These are phyloP conservation scores for Phaenicophaeus curvirostris DNA, from an alignment of 2,797 vertebrate species.

Conservation along the genomic window DNA sequence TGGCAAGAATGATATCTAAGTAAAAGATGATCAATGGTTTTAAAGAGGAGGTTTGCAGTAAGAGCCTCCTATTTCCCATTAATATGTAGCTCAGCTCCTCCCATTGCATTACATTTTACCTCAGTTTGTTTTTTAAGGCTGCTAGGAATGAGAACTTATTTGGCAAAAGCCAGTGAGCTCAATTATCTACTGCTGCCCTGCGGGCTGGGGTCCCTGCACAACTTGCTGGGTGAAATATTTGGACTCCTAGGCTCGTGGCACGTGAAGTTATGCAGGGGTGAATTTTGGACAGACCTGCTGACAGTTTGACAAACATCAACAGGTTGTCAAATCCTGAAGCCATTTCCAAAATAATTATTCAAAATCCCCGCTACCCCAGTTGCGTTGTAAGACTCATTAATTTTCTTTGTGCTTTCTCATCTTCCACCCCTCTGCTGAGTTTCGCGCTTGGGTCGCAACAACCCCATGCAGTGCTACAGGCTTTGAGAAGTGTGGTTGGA, in stretches of 20 bases:
- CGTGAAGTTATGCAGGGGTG: background rate
- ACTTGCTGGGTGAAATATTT: rapidly evolving
- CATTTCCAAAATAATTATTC: background rate
- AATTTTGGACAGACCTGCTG: background rate
- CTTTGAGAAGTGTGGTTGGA: too few species aligned
- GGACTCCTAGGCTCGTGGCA: background rate
- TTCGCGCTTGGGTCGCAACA: too few species aligned
- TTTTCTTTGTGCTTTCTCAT: background rate
- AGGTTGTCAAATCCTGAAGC: background rate
- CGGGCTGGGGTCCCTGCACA: rapidly evolving
- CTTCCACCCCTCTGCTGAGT: background rate
- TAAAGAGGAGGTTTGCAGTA: background rate
- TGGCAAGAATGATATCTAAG: background rate
- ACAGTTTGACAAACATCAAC: background rate
- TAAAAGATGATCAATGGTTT: background rate
- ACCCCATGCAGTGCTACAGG: too few species aligned
- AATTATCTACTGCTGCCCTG: background rate
- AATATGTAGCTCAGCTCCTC: background rate
- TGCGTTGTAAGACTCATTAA: rapidly evolving
- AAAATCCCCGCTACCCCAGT: background rate
- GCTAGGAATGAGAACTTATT: background rate
- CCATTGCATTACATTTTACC: background rate
- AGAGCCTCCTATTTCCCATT: background rate
- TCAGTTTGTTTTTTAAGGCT: background rate
- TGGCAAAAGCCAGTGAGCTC: background rate